Conservation (phyloP, 2,113 vertebrate genomes). For the Lepisosteus osseus region DNA sequence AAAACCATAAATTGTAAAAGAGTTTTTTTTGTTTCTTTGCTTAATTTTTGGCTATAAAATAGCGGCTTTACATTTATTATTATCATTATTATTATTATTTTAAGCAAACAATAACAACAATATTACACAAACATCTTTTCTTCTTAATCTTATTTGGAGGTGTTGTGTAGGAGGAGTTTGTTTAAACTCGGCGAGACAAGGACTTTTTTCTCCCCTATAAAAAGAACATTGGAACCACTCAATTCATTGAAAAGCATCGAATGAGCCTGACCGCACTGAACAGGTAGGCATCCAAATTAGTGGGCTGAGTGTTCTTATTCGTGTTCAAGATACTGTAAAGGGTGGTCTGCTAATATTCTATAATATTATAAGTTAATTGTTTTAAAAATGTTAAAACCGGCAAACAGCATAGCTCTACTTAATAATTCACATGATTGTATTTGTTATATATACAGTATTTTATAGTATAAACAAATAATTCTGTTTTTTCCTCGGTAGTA, state of each 20-base stretch:
- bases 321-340: too few species aligned
- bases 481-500: too few species aligned
- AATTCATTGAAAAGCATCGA: slow-evolving; percentile 35
- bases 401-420: too few species aligned
- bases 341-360: too few species aligned
- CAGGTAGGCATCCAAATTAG: slow-evolving; percentile 47
- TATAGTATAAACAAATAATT: too few species aligned
- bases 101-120: slow-evolving; percentile 26
- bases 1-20: slow-evolving; percentile 13
- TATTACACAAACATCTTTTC: slow-evolving; percentile 34
- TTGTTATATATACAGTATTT: too few species aligned
- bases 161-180: slow-evolving; percentile 52
- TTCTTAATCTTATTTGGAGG: slow-evolving; percentile 35
- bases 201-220: slow-evolving; percentile 53
- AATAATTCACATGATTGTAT: too few species aligned
- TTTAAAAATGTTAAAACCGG: too few species aligned
- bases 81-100: not conserved
- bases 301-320: too few species aligned
- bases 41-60: slow-evolving; percentile 11
- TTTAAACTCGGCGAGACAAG: slow-evolving; percentile 51
- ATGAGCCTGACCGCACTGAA: slow-evolving; percentile 16
- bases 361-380: too few species aligned
- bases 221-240: slow-evolving; percentile 44
- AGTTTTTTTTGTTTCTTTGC: slow-evolving; percentile 8
- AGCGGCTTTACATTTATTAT: not conserved